Evolutionary conservation across 2,888 invertebrate genomes (phyloP).

Genomic region (Lathronympha strigana): DNA sequence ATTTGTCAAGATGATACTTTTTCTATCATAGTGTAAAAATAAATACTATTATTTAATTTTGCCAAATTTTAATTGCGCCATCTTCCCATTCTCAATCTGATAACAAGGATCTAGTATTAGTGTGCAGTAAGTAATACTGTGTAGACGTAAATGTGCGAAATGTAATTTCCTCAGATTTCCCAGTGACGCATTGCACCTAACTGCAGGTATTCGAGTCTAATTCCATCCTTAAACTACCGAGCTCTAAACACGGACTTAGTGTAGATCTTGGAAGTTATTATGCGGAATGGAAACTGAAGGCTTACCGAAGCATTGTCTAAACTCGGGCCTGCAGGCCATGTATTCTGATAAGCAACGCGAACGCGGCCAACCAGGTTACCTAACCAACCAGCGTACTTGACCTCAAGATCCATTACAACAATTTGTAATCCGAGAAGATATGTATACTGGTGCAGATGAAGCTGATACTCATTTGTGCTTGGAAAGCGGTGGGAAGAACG

Average conservation of each 20-base stretch:
- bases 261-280: conserved; percentile 37
- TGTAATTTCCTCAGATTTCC: conserved; percentile 5
- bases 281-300: conserved; percentile 35
- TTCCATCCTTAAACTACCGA: conserved; percentile 17
- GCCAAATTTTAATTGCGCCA: too few species aligned
- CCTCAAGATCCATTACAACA: neutral
- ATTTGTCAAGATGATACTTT: too few species aligned
- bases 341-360: neutral
- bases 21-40: too few species aligned
- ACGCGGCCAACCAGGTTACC: neutral
- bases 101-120: neutral
- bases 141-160: neutral
- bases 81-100: too few species aligned
- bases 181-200: conserved; percentile 24
- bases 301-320: conserved; percentile 38
- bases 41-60: too few species aligned
- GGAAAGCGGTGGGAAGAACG: neutral
- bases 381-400: neutral
- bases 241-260: conserved; percentile 34
- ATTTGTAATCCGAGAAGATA: neutral
- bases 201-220: conserved; percentile 27
- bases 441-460: neutral
- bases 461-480: neutral
- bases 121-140: neutral
- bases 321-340: conserved; percentile 24